Percentiles rank a stretch among this genome's conserved stretches.
Evolutionary conservation across 2,888 invertebrate genomes (phyloP).

Genomic region (Bugulina stolonifera): DNA sequence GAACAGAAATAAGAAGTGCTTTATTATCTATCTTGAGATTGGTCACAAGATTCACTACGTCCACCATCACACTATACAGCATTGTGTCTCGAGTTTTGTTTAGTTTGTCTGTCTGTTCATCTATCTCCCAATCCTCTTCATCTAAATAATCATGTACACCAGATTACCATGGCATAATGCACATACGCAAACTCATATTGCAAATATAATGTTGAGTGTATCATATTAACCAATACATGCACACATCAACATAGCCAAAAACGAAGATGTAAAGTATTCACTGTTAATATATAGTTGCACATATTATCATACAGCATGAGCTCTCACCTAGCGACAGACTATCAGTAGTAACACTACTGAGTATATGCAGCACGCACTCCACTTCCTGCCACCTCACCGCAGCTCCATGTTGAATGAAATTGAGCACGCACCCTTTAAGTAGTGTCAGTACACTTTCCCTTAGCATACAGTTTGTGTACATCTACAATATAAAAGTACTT

Average conservation of each 20-base stretch:
- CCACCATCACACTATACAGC: neutral
- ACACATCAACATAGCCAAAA: too few relatives aligned
- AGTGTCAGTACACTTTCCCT: slow-evolving; percentile 61
- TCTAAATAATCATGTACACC: too few relatives aligned
- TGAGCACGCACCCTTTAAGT: neutral
- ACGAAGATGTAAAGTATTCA: too few relatives aligned
- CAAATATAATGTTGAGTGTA: too few relatives aligned
- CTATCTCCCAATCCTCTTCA: slow-evolving; percentile 14
- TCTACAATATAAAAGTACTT: slow-evolving; percentile 59
- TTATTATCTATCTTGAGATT: neutral
- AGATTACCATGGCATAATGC: too few relatives aligned
- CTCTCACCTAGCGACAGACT: neutral
- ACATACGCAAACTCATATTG: too few relatives aligned
- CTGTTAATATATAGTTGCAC: too few relatives aligned
- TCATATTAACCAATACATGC: too few relatives aligned
- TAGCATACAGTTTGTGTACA: slow-evolving; percentile 80
- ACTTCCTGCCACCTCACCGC: slow-evolving; percentile 17
- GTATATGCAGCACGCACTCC: neutral
- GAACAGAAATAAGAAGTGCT: neutral
- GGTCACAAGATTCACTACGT: neutral
- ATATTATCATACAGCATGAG: too few relatives aligned
- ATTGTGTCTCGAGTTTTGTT: neutral
- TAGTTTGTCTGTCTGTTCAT: neutral
- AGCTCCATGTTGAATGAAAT: neutral
- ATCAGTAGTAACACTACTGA: neutral